Conservation (phyloP, 2,888 invertebrate genomes). For the Yponomeuta sedellus region DNA sequence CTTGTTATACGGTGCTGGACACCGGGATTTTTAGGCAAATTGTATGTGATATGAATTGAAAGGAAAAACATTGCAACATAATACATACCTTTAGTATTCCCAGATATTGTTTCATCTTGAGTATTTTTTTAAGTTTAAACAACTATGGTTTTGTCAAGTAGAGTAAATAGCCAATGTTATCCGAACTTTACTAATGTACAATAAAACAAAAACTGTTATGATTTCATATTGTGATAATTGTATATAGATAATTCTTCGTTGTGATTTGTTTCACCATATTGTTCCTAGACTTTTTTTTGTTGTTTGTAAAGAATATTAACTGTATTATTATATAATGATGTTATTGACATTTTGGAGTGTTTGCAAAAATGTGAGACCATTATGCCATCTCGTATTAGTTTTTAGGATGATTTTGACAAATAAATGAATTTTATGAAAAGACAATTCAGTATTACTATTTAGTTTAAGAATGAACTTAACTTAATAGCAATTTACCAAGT, state of each 20-base stretch:
- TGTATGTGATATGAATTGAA: neutral
- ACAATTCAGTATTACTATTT: too few species aligned
- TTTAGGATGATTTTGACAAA: conserved; percentile 49
- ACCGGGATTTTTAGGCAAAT: neutral
- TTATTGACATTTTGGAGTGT: neutral
- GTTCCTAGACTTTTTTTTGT: conserved; percentile 38
- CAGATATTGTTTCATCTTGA: too few species aligned
- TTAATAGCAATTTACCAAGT: too few species aligned
- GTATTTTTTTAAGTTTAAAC: too few species aligned
- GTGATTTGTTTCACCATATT: conserved; percentile 29
- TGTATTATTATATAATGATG: conserved; percentile 21
- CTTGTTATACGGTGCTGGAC: neutral
- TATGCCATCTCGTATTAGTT: conserved; percentile 43
- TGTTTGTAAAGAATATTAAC: conserved; percentile 23
- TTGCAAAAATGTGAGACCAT: neutral
- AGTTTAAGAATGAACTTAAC: too few species aligned
- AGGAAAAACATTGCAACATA: neutral
- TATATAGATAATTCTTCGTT: conserved; percentile 23
- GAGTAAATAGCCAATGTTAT: neutral
- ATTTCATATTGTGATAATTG: conserved; percentile 32
- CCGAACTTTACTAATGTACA: neutral
- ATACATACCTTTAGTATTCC: neutral
- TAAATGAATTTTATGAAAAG: conserved; percentile 41
- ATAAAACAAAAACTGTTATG: conserved; percentile 23
- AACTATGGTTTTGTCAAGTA: neutral